phyloP scores from a whole-genome alignment of 2,888 invertebrate species.

The Lomographa bimaculata region DNA sequence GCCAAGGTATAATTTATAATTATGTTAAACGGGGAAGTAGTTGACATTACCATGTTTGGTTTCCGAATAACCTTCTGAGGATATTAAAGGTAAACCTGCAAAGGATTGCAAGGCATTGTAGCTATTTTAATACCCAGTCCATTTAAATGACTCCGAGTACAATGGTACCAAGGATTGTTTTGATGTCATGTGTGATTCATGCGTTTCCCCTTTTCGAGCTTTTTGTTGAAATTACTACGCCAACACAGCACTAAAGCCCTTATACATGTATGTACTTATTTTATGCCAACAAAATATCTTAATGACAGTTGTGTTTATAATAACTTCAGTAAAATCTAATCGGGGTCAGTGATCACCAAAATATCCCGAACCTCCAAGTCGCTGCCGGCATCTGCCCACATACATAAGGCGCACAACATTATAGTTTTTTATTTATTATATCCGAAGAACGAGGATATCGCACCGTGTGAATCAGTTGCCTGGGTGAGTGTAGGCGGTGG shows the following conservation, averaged over 20 bases:
- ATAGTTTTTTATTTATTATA: constrained; percentile 46
- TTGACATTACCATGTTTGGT: constrained; percentile 50
- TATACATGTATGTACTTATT: no score
- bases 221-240: not conserved
- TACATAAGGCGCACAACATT: constrained; percentile 30
- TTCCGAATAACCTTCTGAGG: constrained; percentile 44
- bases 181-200: constrained; percentile 17
- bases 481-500: constrained; percentile 42
- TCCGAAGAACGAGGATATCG: constrained; percentile 41
- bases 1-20: constrained; percentile 34
- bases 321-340: not conserved
- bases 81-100: constrained; percentile 39
- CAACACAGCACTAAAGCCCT: no score
- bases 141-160: constrained; percentile 27
- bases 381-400: constrained; percentile 40
- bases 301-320: no score
- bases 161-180: constrained; percentile 14
- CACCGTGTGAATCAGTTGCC: constrained; percentile 49
- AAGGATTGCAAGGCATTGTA: constrained; percentile 34
- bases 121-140: constrained; percentile 33
- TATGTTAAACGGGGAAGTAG: constrained; percentile 44
- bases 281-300: no score
- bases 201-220: not conserved
- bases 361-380: constrained; percentile 16
- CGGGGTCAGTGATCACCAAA: constrained; percentile 8